Percentiles rank a stretch among this genome's conserved stretches.
Evolutionary conservation across 1,140 invertebrate genomes (phyloP).

Genomic region (Andricus grossulariae): DNA sequence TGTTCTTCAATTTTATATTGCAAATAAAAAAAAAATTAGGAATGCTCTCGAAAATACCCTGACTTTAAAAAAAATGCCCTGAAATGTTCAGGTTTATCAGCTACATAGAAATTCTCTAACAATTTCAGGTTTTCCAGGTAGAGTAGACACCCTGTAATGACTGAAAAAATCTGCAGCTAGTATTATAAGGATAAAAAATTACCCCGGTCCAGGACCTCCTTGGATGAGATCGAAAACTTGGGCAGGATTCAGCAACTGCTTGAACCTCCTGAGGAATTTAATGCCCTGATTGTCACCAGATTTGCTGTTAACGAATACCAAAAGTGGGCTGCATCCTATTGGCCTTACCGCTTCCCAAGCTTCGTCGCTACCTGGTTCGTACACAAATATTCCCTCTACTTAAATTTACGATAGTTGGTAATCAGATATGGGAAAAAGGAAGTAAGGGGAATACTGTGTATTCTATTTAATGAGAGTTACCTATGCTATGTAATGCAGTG

Average conservation of each 20-base stretch:
- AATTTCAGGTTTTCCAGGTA: background rate
- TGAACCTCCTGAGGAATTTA: conserved; percentile 96
- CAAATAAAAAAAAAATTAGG: too few species aligned
- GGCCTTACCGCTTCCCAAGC: conserved; percentile 92
- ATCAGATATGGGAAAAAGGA: background rate
- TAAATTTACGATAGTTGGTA: background rate
- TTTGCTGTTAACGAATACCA: conserved; percentile 98
- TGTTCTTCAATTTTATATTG: too few species aligned
- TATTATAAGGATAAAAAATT: conserved; percentile 52
- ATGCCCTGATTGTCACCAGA: conserved; percentile 98
- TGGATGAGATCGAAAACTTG: conserved; percentile 98
- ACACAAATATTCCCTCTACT: background rate
- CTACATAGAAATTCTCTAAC: too few species aligned
- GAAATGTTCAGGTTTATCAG: too few species aligned
- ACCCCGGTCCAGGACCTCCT: conserved; percentile 92
- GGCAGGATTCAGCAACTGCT: conserved; percentile 96
- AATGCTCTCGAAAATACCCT: too few species aligned
- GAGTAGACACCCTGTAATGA: background rate
- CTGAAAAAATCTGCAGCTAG: background rate
- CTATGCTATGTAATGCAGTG: conserved; percentile 92
- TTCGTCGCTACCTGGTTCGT: conserved; percentile 82
- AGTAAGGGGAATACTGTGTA: background rate
- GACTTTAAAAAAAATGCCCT: too few species aligned
- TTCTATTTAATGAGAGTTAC: conserved; percentile 68
- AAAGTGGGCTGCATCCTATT: conserved; percentile 88